These are phyloP conservation scores for Dicycla oo DNA, from an alignment of 2,888 invertebrate genomes.

Conservation along the genomic window DNA sequence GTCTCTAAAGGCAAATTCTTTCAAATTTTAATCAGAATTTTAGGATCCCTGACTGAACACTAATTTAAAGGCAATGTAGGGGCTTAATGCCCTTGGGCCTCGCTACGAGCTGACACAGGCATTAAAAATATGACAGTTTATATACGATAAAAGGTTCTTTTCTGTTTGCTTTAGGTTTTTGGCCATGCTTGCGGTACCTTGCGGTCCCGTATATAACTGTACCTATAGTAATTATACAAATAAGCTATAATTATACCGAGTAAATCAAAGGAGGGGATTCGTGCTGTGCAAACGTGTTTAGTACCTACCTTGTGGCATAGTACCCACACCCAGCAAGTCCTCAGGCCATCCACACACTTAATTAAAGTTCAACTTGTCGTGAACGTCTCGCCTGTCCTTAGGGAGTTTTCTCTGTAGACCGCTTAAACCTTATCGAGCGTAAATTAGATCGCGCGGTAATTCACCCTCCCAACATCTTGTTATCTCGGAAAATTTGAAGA, in stretches of 20 bases:
- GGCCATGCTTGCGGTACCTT: neutral
- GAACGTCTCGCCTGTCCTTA: neutral
- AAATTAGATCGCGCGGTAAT: slow-evolving; percentile 52
- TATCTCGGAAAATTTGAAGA: slow-evolving; percentile 34
- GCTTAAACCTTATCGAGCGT: slow-evolving; percentile 42
- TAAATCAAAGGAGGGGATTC: neutral
- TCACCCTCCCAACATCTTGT: slow-evolving; percentile 32
- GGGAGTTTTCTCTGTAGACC: slow-evolving; percentile 15
- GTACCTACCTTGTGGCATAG: neutral
- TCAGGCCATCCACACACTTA: slow-evolving; percentile 18
- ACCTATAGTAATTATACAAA: neutral
- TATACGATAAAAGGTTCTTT: neutral
- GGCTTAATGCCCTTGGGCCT: slow-evolving; percentile 4
- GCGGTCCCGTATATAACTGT: neutral
- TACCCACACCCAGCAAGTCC: neutral
- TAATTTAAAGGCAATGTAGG: slow-evolving; percentile 22
- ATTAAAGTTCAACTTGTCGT: slow-evolving; percentile 19
- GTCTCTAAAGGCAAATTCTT: neutral
- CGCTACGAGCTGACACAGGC: neutral
- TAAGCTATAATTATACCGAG: neutral
- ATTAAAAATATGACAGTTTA: slow-evolving; percentile 12
- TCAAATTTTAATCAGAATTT: slow-evolving; percentile 17
- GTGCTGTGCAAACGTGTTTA: neutral
- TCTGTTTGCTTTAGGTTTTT: slow-evolving; percentile 2
- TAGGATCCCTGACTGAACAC: slow-evolving; percentile 22